Percentiles rank a stretch among this genome's conserved stretches.
Evolutionary conservation across 2,888 invertebrate genomes (phyloP).

Genomic region (Hydraecia micacea): DNA sequence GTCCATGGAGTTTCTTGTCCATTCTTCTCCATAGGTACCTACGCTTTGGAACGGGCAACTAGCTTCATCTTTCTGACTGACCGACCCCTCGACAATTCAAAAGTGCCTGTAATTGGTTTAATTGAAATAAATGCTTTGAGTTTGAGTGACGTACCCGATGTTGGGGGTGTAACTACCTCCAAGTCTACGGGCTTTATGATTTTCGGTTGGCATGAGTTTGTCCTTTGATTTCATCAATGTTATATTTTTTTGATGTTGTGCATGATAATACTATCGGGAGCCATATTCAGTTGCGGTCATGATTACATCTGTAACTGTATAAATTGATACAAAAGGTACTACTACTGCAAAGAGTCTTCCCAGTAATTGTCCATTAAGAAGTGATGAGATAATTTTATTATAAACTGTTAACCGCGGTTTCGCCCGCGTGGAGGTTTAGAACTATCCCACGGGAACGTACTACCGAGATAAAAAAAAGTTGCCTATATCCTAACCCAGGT

Average conservation of each 20-base stretch:
- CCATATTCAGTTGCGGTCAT: background rate
- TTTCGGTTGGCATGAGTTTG: background rate
- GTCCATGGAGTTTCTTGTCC: no score
- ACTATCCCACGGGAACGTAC: background rate
- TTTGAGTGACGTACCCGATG: background rate
- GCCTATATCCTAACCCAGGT: background rate
- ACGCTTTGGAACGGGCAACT: no score
- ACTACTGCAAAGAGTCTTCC: no score
- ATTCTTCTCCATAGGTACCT: no score
- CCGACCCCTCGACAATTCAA: no score
- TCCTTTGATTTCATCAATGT: constrained; percentile 1
- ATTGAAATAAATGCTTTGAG: no score
- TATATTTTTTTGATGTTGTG: no score
- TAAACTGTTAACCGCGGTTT: no score
- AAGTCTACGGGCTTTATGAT: background rate
- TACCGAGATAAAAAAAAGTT: background rate
- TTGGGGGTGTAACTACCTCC: background rate
- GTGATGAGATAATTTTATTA: background rate
- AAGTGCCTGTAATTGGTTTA: no score
- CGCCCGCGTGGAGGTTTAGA: background rate
- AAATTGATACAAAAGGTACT: background rate
- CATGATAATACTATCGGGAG: background rate
- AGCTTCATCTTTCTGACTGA: no score
- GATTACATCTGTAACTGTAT: background rate
- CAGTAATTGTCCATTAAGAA: background rate